Percentiles rank a stretch among this genome's conserved stretches.
Evolutionary conservation across 2,797 vertebrate species (phyloP).

Genomic region (Microctenopoma stevenorrisi): DNA sequence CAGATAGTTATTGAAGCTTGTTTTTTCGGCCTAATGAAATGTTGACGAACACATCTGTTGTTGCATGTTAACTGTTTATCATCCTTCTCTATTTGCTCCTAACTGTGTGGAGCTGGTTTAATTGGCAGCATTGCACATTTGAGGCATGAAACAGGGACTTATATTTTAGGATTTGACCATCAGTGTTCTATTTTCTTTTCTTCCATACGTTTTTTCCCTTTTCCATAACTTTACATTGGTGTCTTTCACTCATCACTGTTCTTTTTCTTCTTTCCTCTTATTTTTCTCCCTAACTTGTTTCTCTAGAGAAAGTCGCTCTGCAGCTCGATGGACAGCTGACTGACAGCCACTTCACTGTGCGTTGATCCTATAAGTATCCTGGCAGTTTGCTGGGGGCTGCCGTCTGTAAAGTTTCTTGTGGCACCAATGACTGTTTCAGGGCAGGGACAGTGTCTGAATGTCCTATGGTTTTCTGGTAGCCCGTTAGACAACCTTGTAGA

Average conservation of each 20-base stretch:
- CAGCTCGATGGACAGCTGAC: slow-evolving; percentile 82
- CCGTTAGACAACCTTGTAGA: slow-evolving; percentile 74
- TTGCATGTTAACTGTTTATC: slow-evolving; percentile 40
- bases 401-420: slow-evolving; percentile 50
- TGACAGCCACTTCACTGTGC: slow-evolving; percentile 78
- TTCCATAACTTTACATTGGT: slow-evolving; percentile 2
- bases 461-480: slow-evolving; percentile 61
- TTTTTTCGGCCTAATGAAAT: slow-evolving; percentile 39
- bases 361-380: slow-evolving; percentile 74
- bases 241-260: slow-evolving; percentile 22
- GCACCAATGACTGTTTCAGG: slow-evolving; percentile 35
- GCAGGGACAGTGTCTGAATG: slow-evolving; percentile 74
- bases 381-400: slow-evolving; percentile 74
- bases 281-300: slow-evolving; percentile 2
- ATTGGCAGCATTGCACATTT: slow-evolving; percentile 72
- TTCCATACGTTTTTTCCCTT: slow-evolving; percentile 12
- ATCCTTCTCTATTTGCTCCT: slow-evolving; percentile 23
- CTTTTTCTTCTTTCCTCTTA: background rate
- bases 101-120: slow-evolving; percentile 3
- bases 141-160: slow-evolving; percentile 59
- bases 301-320: slow-evolving; percentile 83
- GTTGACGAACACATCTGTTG: slow-evolving; percentile 21
- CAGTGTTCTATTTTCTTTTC: background rate
- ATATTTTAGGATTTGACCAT: slow-evolving; percentile 20
- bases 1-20: slow-evolving; percentile 14